Evolutionary conservation across 2,888 invertebrate species (phyloP).

Genomic region (Xanthia icteritia): DNA sequence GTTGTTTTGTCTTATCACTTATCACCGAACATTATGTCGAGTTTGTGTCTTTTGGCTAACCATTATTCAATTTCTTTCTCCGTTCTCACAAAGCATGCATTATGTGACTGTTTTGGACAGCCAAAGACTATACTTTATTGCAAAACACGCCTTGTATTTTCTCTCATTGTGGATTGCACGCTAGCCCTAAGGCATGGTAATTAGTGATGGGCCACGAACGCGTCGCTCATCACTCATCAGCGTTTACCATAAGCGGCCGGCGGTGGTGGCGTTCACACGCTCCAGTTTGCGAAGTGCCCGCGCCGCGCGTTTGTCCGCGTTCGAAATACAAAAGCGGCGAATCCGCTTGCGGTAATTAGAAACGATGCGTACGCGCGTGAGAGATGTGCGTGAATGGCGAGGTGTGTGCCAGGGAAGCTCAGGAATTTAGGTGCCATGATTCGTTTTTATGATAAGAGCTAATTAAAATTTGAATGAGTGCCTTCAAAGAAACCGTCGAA

Average conservation of each 20-base stretch:
- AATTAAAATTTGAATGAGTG: slow-evolving; percentile 54
- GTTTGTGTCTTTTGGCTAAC: background rate
- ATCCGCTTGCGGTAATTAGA: slow-evolving; percentile 68
- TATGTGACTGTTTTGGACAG: slow-evolving; percentile 43
- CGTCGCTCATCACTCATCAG: slow-evolving; percentile 77
- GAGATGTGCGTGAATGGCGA: slow-evolving; percentile 62
- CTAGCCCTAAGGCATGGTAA: slow-evolving; percentile 67
- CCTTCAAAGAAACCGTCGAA: slow-evolving; percentile 31
- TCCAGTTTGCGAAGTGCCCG: slow-evolving; percentile 73
- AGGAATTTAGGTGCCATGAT: slow-evolving; percentile 53
- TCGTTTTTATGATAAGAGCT: slow-evolving; percentile 44
- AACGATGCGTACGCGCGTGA: slow-evolving; percentile 57
- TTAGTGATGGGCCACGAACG: slow-evolving; percentile 70
- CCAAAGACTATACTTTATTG: slow-evolving; percentile 27
- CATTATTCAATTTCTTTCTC: slow-evolving; percentile 27
- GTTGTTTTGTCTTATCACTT: too few relatives aligned
- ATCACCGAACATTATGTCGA: background rate
- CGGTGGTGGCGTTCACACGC: slow-evolving; percentile 76
- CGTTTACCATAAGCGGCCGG: slow-evolving; percentile 70
- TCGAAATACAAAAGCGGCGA: slow-evolving; percentile 67
- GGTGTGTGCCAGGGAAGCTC: slow-evolving; percentile 47
- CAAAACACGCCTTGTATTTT: slow-evolving; percentile 39
- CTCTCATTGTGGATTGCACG: slow-evolving; percentile 46
- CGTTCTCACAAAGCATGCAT: slow-evolving; percentile 25
- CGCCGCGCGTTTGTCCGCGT: slow-evolving; percentile 62